These are phyloP conservation scores for Tenthredo distinguenda DNA, from an alignment of 2,888 invertebrate species.

Conservation along the genomic window DNA sequence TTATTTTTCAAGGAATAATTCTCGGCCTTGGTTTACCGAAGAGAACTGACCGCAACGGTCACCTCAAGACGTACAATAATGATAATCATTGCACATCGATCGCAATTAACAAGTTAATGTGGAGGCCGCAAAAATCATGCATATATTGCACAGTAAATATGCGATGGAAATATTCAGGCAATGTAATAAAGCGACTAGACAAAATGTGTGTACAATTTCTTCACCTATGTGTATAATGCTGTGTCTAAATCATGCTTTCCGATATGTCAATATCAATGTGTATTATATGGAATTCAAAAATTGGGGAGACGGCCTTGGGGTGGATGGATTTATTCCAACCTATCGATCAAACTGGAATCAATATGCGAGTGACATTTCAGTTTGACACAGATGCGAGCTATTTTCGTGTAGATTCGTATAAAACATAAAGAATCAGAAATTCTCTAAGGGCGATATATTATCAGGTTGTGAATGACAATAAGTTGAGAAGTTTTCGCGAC, in stretches of 20 bases:
- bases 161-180: neutral
- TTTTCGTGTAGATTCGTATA: neutral
- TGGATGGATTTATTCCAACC: neutral
- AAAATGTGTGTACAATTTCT: neutral
- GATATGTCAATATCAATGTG: neutral
- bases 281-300: neutral
- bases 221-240: neutral
- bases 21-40: neutral
- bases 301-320: neutral
- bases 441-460: neutral
- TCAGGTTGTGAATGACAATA: neutral
- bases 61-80: neutral
- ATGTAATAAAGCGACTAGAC: neutral
- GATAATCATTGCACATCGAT: conserved; percentile 12
- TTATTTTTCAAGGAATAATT: neutral
- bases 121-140: conserved; percentile 3
- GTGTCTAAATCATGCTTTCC: neutral
- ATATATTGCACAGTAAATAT: neutral
- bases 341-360: neutral
- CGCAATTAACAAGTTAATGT: conserved; percentile 27
- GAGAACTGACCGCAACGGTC: neutral
- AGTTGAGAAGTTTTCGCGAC: neutral
- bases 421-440: neutral
- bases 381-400: neutral
- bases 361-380: neutral